Evolutionary conservation across 2,113 vertebrate species (phyloP).

Genomic region (Melanerpes formicivorus): DNA sequence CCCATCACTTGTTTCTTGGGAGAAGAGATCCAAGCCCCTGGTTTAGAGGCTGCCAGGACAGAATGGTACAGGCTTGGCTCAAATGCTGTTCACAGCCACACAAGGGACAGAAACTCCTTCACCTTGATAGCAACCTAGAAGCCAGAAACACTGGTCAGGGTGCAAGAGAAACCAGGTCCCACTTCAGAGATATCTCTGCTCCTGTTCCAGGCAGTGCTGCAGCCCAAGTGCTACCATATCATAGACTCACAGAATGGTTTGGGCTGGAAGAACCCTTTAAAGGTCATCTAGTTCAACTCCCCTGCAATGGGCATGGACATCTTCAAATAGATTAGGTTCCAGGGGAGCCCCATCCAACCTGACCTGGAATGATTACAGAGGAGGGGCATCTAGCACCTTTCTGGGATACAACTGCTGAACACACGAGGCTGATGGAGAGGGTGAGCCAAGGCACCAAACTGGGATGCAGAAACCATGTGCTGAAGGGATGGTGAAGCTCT

Average conservation of each 20-base stretch:
- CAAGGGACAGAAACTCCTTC: background rate
- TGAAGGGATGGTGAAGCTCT: background rate
- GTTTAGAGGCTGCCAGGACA: background rate
- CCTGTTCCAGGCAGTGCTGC: background rate
- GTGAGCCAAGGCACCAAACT: background rate
- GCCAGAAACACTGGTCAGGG: background rate
- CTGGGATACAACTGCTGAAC: background rate
- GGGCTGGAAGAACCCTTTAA: background rate
- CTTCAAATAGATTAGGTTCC: background rate
- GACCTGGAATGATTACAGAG: background rate
- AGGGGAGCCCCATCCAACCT: background rate
- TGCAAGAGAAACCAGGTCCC: background rate
- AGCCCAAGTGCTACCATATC: background rate
- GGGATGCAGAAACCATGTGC: fast-evolving
- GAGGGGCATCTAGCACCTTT: background rate
- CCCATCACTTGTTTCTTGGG: background rate
- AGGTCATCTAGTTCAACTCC: background rate
- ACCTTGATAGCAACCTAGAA: background rate
- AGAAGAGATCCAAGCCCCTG: background rate
- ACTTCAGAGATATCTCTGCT: background rate
- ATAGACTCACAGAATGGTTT: background rate
- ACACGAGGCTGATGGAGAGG: background rate
- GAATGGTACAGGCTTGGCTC: fast-evolving
- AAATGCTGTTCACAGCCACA: fast-evolving
- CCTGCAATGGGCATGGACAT: background rate